phyloP scores from a whole-genome alignment of 1,140 invertebrate species.

The Eriocheir sinensis region DNA sequence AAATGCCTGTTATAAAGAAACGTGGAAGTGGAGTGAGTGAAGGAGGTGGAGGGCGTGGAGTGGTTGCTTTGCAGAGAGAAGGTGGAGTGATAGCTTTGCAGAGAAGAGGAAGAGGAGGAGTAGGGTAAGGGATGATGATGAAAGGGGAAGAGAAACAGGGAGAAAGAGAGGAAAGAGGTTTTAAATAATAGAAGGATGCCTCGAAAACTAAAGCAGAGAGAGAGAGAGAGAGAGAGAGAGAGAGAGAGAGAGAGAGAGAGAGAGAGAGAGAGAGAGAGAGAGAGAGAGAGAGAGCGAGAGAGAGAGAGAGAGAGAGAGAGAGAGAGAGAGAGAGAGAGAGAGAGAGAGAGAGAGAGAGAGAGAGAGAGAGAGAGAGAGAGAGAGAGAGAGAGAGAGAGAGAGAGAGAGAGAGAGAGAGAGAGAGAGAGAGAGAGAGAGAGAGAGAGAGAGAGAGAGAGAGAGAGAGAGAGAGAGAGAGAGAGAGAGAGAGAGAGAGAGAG shows the following conservation, averaged over 20 bases:
- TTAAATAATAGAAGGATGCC: too few species aligned
- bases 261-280: not conserved
- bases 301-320: not conserved
- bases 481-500: not conserved
- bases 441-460: not conserved
- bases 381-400: not conserved
- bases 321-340: not conserved
- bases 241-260: not conserved
- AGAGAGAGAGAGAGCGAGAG: not conserved
- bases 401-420: not conserved
- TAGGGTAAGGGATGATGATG: too few species aligned
- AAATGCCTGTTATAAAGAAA: too few species aligned
- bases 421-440: not conserved
- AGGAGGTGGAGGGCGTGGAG: too few species aligned
- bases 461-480: not conserved
- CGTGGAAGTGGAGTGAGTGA: too few species aligned
- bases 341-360: not conserved
- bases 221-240: not conserved
- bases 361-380: not conserved
- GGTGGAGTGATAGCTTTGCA: too few species aligned
- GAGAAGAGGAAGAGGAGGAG: too few species aligned
- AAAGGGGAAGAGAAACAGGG: not conserved
- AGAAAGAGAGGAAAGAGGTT: not conserved
- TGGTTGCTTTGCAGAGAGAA: too few species aligned
- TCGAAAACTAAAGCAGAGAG: too few species aligned